phyloP scores from a whole-genome alignment of 1,140 invertebrate species.

The Pseudomyrmex sp. region DNA sequence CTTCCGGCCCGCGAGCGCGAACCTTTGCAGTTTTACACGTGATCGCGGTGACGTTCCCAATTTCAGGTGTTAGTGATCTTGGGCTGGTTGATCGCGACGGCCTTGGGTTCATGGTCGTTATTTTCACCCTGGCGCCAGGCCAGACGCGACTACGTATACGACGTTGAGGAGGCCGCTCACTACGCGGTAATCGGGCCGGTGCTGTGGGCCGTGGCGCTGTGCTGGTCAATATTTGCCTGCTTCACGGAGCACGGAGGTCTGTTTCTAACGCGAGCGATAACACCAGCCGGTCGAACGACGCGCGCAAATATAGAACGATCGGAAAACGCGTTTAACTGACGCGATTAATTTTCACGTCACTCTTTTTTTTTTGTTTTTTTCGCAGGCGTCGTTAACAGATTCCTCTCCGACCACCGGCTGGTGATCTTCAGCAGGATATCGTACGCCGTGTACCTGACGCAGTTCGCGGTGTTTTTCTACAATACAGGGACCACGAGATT shows the following conservation, averaged over 20 bases:
- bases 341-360: neutral
- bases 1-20: neutral
- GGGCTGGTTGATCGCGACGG: conserved; percentile 86
- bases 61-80: conserved; percentile 84
- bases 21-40: neutral
- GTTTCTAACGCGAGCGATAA: conserved; percentile 13
- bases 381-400: conserved; percentile 87
- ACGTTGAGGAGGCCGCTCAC: conserved; percentile 87
- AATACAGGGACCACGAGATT: conserved; percentile 86
- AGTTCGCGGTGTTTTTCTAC: conserved; percentile 89
- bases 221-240: conserved; percentile 89
- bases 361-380: conserved; percentile 70
- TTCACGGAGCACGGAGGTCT: conserved; percentile 87
- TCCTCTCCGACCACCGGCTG: conserved; percentile 89
- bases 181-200: conserved; percentile 89
- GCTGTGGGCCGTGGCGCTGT: conserved; percentile 86
- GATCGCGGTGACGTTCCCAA: conserved; percentile 29
- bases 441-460: conserved; percentile 91
- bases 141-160: conserved; percentile 87
- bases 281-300: neutral
- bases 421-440: conserved; percentile 89
- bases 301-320: conserved; percentile 24
- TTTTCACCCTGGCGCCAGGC: conserved; percentile 87
- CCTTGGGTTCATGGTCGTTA: conserved; percentile 86
- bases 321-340: neutral